A percentile compares a stretch with the other conserved stretches of the same genome.
phyloP scores from a whole-genome alignment of 53 echinoderm and acorn worm species.

The Patiria pectinifera region DNA sequence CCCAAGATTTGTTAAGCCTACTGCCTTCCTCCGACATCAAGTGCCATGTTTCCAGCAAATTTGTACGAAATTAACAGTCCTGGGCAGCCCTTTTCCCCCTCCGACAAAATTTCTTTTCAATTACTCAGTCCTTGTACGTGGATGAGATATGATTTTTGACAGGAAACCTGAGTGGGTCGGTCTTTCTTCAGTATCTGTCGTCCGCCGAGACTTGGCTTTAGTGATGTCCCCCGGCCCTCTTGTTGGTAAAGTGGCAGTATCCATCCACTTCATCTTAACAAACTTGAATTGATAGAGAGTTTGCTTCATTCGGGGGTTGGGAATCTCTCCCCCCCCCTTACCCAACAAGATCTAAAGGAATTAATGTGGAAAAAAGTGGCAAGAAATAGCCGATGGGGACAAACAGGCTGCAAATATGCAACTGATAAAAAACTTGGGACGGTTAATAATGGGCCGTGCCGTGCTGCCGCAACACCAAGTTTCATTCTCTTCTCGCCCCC shows the following conservation, averaged over 20 bases:
- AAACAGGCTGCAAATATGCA: not conserved
- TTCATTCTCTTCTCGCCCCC: constrained; percentile 6
- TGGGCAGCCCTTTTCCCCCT: not conserved
- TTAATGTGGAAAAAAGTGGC: constrained; percentile 8
- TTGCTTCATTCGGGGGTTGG: not conserved
- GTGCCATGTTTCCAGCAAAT: not conserved
- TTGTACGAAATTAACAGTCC: constrained; percentile 9
- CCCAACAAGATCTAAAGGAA: not conserved
- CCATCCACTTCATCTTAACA: constrained; percentile 36
- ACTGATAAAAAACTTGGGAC: not conserved
- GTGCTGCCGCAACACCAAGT: not conserved
- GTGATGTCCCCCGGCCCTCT: constrained; percentile 16
- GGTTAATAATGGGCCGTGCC: constrained; percentile 39
- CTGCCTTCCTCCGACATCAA: not conserved
- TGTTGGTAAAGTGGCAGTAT: constrained; percentile 18
- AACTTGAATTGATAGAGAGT: constrained; percentile 28
- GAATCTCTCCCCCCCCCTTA: not conserved
- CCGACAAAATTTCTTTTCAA: constrained; percentile 30
- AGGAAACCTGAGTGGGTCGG: not conserved
- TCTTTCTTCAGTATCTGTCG: not conserved
- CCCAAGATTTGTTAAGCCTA: not conserved
- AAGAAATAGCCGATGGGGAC: constrained; percentile 38
- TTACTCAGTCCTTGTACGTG: constrained; percentile 1
- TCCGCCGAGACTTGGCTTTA: not conserved
- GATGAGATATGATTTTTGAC: constrained; percentile 33